Base-by-base conservation (phyloP, 2,113 vertebrate genomes). In the Hipposideros armiger region DNA sequence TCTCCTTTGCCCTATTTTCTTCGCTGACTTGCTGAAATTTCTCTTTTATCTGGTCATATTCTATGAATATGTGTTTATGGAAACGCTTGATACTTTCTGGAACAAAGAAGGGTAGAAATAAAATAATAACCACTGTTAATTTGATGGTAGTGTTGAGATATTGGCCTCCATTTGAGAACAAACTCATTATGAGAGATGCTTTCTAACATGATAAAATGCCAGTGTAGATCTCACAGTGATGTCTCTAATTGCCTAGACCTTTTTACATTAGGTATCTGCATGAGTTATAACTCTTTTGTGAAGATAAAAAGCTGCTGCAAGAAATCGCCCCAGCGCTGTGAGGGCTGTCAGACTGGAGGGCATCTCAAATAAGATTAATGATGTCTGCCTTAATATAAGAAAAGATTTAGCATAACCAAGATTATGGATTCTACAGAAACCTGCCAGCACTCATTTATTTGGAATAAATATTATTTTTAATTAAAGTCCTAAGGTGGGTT, bases 391-490 rank as follows among this genome's bases (percentile, higher is more conserved):
- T 98, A 96, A 98, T 97, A 83, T 76, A 96, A 97, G 97, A 97
- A 98, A 97, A 98, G 98, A 98, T 98, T 98, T 97, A 96, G 98
- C 98, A 98, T 98, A 98, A 97, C 98, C 95, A 98, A 98, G 98
- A 98, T 98, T 97, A 98, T 91, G 96, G 97, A 94, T 98, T 98
- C 98, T 98, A 97, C 97, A 98, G 98, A 98, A 98, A 98, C 95
- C 98, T 98, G 98, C 97, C 98, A 98, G 97, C 97, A 97, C 97
- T 98, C 97, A 98, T 98, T 98, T 98, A 97, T 98, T 98, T 97
- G 97, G 98, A 96, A 98, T 98, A 99, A 99, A 99, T 99, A 98
- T 98, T 98, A 99, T 98, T 98, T 99, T 98, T 98, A 99, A 99
- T 99, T 99, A 99, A 99, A 99, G 98, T 99, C 98, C 98, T 98